Evolutionary conservation across 2,888 invertebrate genomes (phyloP).

Genomic region (Melanotus villosus): DNA sequence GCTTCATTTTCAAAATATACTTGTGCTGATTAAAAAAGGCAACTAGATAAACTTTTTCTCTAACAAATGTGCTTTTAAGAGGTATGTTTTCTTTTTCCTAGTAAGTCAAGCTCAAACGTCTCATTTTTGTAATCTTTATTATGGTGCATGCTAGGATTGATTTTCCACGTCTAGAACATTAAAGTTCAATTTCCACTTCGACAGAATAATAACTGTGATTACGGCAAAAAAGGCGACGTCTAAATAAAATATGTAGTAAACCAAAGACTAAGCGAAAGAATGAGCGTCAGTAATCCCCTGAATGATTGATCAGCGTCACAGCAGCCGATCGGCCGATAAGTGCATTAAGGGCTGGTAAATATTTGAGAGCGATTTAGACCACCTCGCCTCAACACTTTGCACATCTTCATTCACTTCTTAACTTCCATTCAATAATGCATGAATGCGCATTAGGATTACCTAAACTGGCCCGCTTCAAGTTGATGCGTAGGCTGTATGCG

Average conservation of each 20-base stretch:
- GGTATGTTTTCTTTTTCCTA: no score
- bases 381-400: conserved; percentile 49
- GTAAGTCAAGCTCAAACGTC: no score
- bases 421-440: conserved; percentile 50
- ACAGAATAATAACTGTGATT: background rate
- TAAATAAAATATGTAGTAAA: conserved; percentile 16
- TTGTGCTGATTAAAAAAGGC: no score
- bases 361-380: conserved; percentile 51
- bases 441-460: conserved; percentile 48
- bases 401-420: conserved; percentile 40
- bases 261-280: conserved; percentile 23
- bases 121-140: no score
- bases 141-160: no score
- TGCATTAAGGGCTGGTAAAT: conserved; percentile 55
- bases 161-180: background rate
- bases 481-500: conserved; percentile 2
- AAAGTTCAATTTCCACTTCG: background rate
- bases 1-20: no score
- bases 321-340: conserved; percentile 52
- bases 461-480: conserved; percentile 4
- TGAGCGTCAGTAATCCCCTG: conserved; percentile 42
- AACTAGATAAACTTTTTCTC: no score
- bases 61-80: no score
- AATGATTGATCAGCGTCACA: conserved; percentile 52
- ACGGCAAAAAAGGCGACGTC: background rate